A percentile compares a stretch with the other conserved stretches of the same genome.
phyloP scores from a whole-genome alignment of 1,140 invertebrate genomes.

The Drosophila obscura region DNA sequence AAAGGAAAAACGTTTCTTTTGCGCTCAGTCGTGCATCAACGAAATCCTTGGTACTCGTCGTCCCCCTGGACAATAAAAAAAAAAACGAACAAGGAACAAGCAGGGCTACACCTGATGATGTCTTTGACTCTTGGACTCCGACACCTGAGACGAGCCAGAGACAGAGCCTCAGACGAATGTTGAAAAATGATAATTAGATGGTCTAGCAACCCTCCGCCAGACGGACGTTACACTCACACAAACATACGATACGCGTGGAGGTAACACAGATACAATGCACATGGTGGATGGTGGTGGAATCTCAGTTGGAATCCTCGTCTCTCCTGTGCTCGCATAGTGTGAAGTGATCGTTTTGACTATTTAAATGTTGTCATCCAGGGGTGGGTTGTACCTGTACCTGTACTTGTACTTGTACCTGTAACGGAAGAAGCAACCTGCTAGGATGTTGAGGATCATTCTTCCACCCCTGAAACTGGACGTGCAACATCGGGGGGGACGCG shows the following conservation, averaged over 20 bases:
- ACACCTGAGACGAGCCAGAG: conserved; percentile 50
- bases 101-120: conserved; percentile 64
- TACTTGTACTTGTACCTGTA: background rate
- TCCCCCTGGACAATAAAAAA: conserved; percentile 14
- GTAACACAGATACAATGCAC: background rate
- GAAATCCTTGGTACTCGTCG: conserved; percentile 55
- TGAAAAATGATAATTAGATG: conserved; percentile 76
- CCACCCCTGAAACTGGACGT: background rate
- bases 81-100: conserved; percentile 14
- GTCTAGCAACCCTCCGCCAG: conserved; percentile 68
- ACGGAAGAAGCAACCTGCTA: conserved; percentile 21
- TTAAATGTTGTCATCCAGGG: conserved; percentile 64
- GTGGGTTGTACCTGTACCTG: conserved; percentile 26
- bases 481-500: conserved; percentile 48
- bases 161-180: conserved; percentile 28
- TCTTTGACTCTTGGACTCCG: conserved; percentile 48
- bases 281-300: conserved; percentile 63
- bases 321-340: conserved; percentile 52
- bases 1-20: conserved; percentile 48
- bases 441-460: conserved; percentile 16
- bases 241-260: conserved; percentile 4
- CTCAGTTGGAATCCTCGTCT: conserved; percentile 44
- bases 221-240: conserved; percentile 19
- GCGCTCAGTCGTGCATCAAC: conserved; percentile 67
- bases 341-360: conserved; percentile 77